Conservation (phyloP, 2,113 vertebrate species). For the Hassar affinis region DNA sequence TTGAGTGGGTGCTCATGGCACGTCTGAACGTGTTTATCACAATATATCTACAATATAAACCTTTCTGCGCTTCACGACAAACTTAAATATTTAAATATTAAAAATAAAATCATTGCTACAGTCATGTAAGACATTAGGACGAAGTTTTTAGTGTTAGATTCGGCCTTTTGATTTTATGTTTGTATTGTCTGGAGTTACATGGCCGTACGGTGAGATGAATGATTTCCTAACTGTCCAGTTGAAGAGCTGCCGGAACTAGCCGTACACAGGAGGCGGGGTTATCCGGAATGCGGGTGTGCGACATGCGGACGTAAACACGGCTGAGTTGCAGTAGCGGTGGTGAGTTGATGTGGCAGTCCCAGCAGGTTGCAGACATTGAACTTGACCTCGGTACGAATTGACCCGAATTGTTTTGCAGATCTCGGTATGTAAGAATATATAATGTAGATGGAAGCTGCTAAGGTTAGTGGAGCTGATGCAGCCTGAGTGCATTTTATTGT, state of each 20-base stretch:
- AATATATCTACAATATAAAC: too few species aligned
- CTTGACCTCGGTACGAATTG: constrained; percentile 2
- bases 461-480: not conserved
- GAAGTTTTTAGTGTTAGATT: too few species aligned
- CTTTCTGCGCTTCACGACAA: not conserved
- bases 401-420: not conserved
- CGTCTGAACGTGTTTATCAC: too few species aligned
- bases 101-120: not conserved
- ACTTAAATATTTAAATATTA: too few species aligned
- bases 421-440: constrained; percentile 34
- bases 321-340: not conserved
- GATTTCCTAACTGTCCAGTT: not conserved
- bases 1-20: too few species aligned
- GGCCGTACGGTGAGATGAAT: too few species aligned
- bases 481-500: not conserved
- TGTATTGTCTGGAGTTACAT: not conserved
- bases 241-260: not conserved
- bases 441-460: not conserved
- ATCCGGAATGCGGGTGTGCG: not conserved
- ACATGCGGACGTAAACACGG: constrained; percentile 33
- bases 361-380: not conserved
- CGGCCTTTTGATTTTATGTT: not conserved
- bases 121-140: not conserved
- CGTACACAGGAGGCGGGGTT: not conserved
- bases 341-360: constrained; percentile 48